Evolutionary conservation across 2,888 invertebrate genomes (phyloP), one percentile per base, ranked within the genome.

Genomic region (Drosophila imparisetae): DNA sequence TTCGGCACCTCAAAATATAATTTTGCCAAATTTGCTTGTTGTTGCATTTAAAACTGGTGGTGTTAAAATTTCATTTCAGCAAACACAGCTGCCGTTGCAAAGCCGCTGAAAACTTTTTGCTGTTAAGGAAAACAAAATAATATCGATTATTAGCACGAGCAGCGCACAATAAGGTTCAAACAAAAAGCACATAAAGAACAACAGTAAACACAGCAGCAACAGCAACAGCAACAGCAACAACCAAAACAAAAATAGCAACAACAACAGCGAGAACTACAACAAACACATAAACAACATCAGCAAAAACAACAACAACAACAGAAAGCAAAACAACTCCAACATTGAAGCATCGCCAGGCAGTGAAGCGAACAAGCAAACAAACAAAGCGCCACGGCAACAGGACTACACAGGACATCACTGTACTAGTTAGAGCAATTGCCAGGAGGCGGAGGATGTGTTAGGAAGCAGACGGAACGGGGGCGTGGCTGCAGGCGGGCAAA

Each of bases 111-210:
- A 88, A 85, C 88, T 69, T 78, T 83, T 79, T 68, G 70, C 75
- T 90, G 79, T 73, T 60, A 77, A 68, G 62, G 73, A 83, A 86
- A 86, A 90, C 81, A 90, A 77, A 88, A 90, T 86, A 85, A 88
- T 88, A 86, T 86, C 86, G 88, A 86, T 86, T 86, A 86, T 90
- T 83, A 85, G 76, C 83, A 81, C 81, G 69, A 75, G 34, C 42
- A 38, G 53, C 62, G 66, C 55, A 80, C 66, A 73, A 67, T 61
- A 59, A 27, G 30, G 36, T 54, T 15, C 42, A 57, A 66, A 49
- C 67, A 70, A 66, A 74, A 58, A 66, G 60, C 78, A 59, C 72
- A 87, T 72, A 75, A 88, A 69, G 63, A 70, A 63, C 60, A 67
- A 49, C 58, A 64, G n/a, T 48, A 69, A 48, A 45, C 29, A 10